phyloP scores from a whole-genome alignment of 2,888 invertebrate genomes.

The Bugula neritina region DNA sequence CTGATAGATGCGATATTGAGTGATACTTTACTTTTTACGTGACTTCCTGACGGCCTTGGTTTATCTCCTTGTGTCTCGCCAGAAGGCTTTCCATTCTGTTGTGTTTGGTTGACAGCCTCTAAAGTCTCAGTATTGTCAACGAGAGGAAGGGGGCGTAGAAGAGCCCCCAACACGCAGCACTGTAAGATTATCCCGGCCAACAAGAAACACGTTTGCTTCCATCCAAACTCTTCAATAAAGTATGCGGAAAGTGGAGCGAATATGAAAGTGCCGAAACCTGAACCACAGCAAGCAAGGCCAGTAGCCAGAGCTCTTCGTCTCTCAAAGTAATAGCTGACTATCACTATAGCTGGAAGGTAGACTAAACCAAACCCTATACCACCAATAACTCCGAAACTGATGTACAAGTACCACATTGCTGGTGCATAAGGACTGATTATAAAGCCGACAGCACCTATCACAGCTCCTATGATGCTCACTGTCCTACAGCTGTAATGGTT shows the following conservation, averaged over 20 bases:
- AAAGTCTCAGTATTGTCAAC: background rate
- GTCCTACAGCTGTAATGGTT: constrained; percentile 87
- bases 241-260: constrained; percentile 63
- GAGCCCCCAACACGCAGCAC: constrained; percentile 80
- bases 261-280: constrained; percentile 88
- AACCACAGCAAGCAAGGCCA: constrained; percentile 90
- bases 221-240: constrained; percentile 68
- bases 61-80: background rate
- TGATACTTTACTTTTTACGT: background rate
- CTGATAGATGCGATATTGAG: background rate
- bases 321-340: constrained; percentile 95
- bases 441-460: constrained; percentile 68
- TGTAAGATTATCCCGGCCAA: constrained; percentile 77
- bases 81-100: background rate
- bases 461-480: constrained; percentile 82
- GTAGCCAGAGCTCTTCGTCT: constrained; percentile 88
- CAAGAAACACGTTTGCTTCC: constrained; percentile 79
- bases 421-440: constrained; percentile 73
- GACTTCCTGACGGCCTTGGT: background rate
- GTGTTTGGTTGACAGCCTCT: background rate
- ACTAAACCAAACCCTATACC: constrained; percentile 91
- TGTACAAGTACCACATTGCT: constrained; percentile 75
- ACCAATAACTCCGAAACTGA: constrained; percentile 89
- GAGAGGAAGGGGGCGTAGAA: constrained; percentile 72
- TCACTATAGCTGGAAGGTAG: constrained; percentile 94